These are phyloP conservation scores for Amphiduros pacificus DNA, from an alignment of 2,888 invertebrate genomes.

Conservation along the genomic window DNA sequence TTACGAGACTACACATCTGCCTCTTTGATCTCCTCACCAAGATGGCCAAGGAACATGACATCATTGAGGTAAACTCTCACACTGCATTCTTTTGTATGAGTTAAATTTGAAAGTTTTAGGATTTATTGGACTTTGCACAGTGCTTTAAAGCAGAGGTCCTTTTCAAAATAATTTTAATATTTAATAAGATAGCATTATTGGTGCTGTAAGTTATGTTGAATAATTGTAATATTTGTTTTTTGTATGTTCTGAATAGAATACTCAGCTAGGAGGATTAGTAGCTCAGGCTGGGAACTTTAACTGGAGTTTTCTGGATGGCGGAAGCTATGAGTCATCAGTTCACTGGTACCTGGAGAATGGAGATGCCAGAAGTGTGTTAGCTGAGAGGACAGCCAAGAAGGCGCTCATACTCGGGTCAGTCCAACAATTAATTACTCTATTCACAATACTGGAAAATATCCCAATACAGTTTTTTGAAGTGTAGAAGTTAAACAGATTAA, in stretches of 20 bases:
- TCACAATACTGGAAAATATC: neutral
- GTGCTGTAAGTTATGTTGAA: too few species aligned
- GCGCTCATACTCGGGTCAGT: slow-evolving; percentile 45
- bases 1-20: slow-evolving; percentile 66
- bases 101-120: too few species aligned
- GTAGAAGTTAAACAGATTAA: too few species aligned
- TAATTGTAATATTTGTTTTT: too few species aligned
- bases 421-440: neutral
- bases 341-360: slow-evolving; percentile 77
- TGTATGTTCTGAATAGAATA: too few species aligned
- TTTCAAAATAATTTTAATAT: neutral
- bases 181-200: too few species aligned
- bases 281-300: too few species aligned
- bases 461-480: too few species aligned
- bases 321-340: slow-evolving; percentile 67
- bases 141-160: neutral
- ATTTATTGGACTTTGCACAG: too few species aligned
- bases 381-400: slow-evolving; percentile 42
- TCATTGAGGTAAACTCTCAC: slow-evolving; percentile 64
- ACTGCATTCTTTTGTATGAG: too few species aligned
- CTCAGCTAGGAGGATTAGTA: too few species aligned
- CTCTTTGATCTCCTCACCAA: slow-evolving; percentile 73
- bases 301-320: slow-evolving; percentile 44
- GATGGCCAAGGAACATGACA: slow-evolving; percentile 73
- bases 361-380: slow-evolving; percentile 71